Conservation (phyloP, 2,113 vertebrate genomes). For the Heloderma charlesbogerti region DNA sequence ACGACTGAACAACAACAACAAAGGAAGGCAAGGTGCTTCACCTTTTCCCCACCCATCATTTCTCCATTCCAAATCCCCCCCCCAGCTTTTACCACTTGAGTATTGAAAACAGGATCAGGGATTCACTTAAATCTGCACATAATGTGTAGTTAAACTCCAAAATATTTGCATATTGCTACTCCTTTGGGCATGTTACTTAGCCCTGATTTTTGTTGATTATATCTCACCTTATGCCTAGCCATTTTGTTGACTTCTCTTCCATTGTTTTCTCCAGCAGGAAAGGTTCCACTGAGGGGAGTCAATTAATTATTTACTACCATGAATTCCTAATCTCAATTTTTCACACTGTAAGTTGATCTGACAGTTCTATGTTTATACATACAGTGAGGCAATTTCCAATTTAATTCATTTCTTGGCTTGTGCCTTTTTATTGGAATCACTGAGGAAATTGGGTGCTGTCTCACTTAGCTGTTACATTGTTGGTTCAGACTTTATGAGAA, state of each 20-base stretch:
- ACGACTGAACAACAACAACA: too few relatives aligned
- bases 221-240: conserved; percentile 16
- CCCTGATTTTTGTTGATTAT: background rate
- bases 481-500: conserved; percentile 9
- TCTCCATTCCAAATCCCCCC: background rate
- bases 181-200: background rate
- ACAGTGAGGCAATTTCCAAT: background rate
- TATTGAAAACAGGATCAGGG: too few relatives aligned
- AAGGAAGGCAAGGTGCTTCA: background rate
- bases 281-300: conserved; percentile 24
- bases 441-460: conserved; percentile 8
- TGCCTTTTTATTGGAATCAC: conserved; percentile 17
- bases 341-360: background rate
- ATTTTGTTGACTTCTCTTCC: conserved; percentile 2
- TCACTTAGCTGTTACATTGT: background rate
- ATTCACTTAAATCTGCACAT: background rate
- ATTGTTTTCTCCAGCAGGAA: background rate
- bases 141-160: conserved; percentile 3
- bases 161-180: background rate
- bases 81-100: background rate
- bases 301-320: conserved; percentile 47
- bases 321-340: conserved; percentile 49
- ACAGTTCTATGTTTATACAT: conserved; percentile 32
- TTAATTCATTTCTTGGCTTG: conserved; percentile 4
- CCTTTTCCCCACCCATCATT: background rate